Base-by-base conservation (phyloP, 2,113 vertebrate genomes). In the Sphyrna mokarran region DNA sequence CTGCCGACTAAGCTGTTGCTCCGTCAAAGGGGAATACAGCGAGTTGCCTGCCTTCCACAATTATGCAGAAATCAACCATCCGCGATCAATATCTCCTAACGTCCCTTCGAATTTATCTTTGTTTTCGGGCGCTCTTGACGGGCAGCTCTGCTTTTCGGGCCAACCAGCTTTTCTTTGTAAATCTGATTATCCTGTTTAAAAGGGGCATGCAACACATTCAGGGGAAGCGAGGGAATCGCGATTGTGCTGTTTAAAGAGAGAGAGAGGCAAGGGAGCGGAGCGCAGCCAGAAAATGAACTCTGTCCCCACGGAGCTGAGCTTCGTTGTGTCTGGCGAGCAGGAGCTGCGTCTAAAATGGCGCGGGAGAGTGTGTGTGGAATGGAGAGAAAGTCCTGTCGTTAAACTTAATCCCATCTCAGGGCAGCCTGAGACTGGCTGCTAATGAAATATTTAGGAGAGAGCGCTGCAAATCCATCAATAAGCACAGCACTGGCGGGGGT, bases 31-130 rank as follows among this genome's bases (percentile, higher is more conserved):
- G 96, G 96, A 96, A 96, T 96, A 96, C 96, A 96, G 96, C 96
- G 96, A 48, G 94, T 95, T 95, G 68, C 96, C 97, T 97, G 97
- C 97, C 97, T 97, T 96, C 96, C 96, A 96, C 96, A 96, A 96
- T 97, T 97, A 97, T 96, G 96, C 96, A 97, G 96, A 97, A 97
- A 97, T 97, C 97, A 97, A 96, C 96, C 97, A 96, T 96, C 96
- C 96, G 90, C 76, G 96, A 97, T 97, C 95, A 95, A 96, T 97
- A 96, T 96, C 96, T 97, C 80, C 96, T 96, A 96, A 96, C 95
- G 96, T 96, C 96, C 96, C 96, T 96, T 91, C 96, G 68, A 95
- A 72, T 95, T 95, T 76, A 72, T 95, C 94, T 95, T 95, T 95
- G 94, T 95, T 76, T 95, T 72, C 69, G 33, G 69, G 66, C 68